phyloP scores from a whole-genome alignment of 2,113 vertebrate species.

The Polypterus bichir region DNA sequence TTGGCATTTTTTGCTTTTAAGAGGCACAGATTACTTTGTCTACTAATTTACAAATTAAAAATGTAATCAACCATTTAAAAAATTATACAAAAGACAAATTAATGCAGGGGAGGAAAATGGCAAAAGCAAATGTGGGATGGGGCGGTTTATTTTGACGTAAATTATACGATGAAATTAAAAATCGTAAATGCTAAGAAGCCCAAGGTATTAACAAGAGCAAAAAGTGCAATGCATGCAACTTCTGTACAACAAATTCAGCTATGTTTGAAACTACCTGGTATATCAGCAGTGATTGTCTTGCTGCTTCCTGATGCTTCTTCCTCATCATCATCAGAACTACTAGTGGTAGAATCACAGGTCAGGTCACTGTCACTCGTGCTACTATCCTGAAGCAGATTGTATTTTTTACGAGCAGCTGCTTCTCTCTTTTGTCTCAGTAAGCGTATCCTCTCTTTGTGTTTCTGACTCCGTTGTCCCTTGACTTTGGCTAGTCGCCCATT shows the following conservation, averaged over 20 bases:
- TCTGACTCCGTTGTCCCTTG: constrained; percentile 84
- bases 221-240: no score
- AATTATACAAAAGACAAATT: no score
- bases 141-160: no score
- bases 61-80: no score
- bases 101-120: no score
- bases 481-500: constrained; percentile 72
- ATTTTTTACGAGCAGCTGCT: constrained; percentile 85
- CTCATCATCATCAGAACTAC: constrained; percentile 76
- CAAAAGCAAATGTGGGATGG: no score
- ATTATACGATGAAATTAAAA: no score
- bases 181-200: no score
- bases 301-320: constrained; percentile 82
- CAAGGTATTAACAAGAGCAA: no score
- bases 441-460: constrained; percentile 90
- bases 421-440: constrained; percentile 86
- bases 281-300: constrained; percentile 93
- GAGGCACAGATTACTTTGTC: no score
- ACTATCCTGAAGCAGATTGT: constrained; percentile 95
- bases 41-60: no score
- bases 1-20: no score
- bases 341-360: constrained; percentile 85
- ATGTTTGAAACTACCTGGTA: constrained; percentile 68
- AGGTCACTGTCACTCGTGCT: constrained; percentile 96
- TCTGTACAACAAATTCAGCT: background rate